Evolutionary conservation across 1,140 invertebrate species (phyloP).

Genomic region (Onthophagus taurus): DNA sequence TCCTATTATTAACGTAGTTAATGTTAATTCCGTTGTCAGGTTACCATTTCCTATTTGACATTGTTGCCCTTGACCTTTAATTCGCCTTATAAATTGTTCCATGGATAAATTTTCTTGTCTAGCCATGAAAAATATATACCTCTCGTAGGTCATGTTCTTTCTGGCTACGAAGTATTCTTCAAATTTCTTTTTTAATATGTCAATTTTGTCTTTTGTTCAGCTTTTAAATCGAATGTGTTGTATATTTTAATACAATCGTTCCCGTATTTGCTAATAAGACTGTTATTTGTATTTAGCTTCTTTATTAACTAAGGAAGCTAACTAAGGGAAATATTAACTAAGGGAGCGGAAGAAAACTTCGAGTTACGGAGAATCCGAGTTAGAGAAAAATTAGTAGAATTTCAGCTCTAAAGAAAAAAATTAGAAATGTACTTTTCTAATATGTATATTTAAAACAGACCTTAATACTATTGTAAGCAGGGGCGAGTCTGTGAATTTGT

Average conservation of each 20-base stretch:
- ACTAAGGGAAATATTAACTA: no score
- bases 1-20: constrained; percentile 11
- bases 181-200: constrained; percentile 9
- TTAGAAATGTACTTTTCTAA: no score
- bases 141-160: constrained; percentile 12
- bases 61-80: constrained; percentile 9
- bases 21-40: constrained; percentile 6
- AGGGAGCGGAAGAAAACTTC: no score
- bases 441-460: no score
- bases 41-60: constrained; percentile 6
- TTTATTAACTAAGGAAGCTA: no score
- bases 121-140: constrained; percentile 11
- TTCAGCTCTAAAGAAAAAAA: no score
- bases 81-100: constrained; percentile 8
- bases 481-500: no score
- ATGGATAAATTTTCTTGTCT: constrained; percentile 6
- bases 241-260: constrained; percentile 31
- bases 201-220: constrained; percentile 7
- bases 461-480: no score
- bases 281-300: no score
- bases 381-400: no score
- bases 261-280: no score
- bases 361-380: no score
- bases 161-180: constrained; percentile 4
- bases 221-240: constrained; percentile 25